Conservation (phyloP, 2,113 vertebrate species). For the Verasper variegatus region DNA sequence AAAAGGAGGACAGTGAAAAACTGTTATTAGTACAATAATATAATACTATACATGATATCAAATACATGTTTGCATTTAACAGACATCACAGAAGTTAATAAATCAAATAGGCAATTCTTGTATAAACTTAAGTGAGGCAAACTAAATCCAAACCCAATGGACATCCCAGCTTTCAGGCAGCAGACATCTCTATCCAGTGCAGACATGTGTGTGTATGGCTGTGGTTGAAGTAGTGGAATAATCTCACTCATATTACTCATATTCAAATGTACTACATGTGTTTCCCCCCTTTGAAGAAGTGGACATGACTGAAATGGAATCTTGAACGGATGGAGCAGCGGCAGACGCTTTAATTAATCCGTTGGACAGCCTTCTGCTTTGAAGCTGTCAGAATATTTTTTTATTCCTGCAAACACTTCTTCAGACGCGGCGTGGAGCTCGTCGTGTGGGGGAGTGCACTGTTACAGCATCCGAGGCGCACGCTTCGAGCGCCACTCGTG, state of each 20-base stretch:
- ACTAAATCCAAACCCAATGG: neutral
- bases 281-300: slow-evolving; percentile 57
- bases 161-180: slow-evolving; percentile 29
- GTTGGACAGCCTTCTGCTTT: slow-evolving; percentile 54
- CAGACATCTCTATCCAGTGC: slow-evolving; percentile 25
- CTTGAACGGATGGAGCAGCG: slow-evolving; percentile 36
- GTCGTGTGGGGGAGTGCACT: slow-evolving; percentile 39
- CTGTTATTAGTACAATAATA: too few relatives aligned
- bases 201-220: slow-evolving; percentile 29
- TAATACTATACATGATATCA: neutral
- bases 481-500: slow-evolving; percentile 46
- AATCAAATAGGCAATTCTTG: too few relatives aligned
- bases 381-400: slow-evolving; percentile 47
- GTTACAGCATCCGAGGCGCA: slow-evolving; percentile 33
- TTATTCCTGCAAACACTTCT: slow-evolving; percentile 30
- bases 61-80: too few relatives aligned
- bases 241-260: slow-evolving; percentile 49
- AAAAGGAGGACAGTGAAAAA: too few relatives aligned
- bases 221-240: slow-evolving; percentile 30
- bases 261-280: slow-evolving; percentile 57
- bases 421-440: slow-evolving; percentile 30
- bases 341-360: slow-evolving; percentile 70
- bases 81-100: neutral
- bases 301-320: slow-evolving; percentile 63
- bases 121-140: too few relatives aligned